Percentiles rank a stretch among this genome's conserved stretches.
phyloP scores from a whole-genome alignment of 1,140 invertebrate genomes.

The Platyura marginata region DNA sequence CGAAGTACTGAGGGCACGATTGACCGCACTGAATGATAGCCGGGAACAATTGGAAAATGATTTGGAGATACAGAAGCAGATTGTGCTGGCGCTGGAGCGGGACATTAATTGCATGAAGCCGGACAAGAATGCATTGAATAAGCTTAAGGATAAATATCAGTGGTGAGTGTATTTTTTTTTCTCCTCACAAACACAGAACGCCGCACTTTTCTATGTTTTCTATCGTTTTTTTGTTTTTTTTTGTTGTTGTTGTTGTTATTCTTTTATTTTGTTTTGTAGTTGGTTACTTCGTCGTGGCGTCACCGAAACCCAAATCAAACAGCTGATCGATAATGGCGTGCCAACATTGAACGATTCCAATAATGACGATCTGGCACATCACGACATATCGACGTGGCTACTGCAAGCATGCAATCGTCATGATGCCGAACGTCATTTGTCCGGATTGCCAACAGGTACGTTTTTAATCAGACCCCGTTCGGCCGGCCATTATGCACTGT shows the following conservation, averaged over 20 bases:
- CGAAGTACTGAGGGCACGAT: slow-evolving; percentile 44
- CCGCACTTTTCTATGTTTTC: slow-evolving; percentile 12
- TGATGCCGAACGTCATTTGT: slow-evolving; percentile 51
- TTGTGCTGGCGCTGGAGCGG: background rate
- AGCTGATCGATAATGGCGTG: slow-evolving; percentile 28
- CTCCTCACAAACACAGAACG: slow-evolving; percentile 11
- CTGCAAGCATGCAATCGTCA: slow-evolving; percentile 42
- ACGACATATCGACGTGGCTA: slow-evolving; percentile 18
- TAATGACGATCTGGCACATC: background rate
- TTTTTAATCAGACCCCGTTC: slow-evolving; percentile 67
- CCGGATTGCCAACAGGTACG: slow-evolving; percentile 53
- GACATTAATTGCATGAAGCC: background rate
- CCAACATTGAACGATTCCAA: slow-evolving; percentile 14
- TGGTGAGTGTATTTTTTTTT: slow-evolving; percentile 7
- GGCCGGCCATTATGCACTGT: slow-evolving; percentile 63
- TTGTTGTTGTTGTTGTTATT: slow-evolving; percentile 5
- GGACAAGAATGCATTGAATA: background rate
- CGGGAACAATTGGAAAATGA: slow-evolving; percentile 49
- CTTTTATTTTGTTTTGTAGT: slow-evolving; percentile 4
- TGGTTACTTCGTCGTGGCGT: slow-evolving; percentile 26
- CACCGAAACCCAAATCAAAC: slow-evolving; percentile 42
- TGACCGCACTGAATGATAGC: slow-evolving; percentile 51
- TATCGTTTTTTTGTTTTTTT: background rate
- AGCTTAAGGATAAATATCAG: background rate
- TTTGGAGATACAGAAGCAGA: slow-evolving; percentile 37